Evolutionary conservation across 2,113 vertebrate genomes (phyloP), one percentile per base, ranked within the genome.

Genomic region (Anser brachyrhynchus): DNA sequence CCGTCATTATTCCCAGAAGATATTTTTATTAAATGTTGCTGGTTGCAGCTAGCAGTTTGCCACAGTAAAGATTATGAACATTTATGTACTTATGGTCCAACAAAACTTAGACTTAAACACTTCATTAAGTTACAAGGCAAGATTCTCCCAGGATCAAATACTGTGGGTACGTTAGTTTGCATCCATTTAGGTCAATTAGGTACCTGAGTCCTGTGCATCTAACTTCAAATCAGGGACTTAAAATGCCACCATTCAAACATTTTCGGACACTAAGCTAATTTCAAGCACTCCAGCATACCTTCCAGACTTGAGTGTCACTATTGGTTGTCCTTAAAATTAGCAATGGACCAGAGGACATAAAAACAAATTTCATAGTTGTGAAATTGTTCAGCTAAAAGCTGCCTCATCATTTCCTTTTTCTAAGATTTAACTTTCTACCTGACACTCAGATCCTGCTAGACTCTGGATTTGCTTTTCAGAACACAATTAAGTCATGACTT

Each of bases 101-200:
- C 35, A 69, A 82, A 93, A 75, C 75, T 64, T 23, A 46, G n/a
- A 69, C 74, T 84, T 83, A 70, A 82, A 89, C 54, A 85, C 62
- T 94, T 66, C 90, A 94, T 91, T 94, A 93, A 95, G 54, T 54
- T 59, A 52, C 55, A 84, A 69, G 59, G 37, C 71, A 91, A 90
- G 64, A 55, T 52, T 76, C 83, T 90, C 92, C 80, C 65, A 44
- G 74, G 88, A 59, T 58, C n/a, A 71, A 95, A 77, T 88, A 49
- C 90, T 80, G 15, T 9, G 5, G 59, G 22, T 29, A 75, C 59
- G 88, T 93, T 74, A 35, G 44, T 83, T 92, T 93, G 78, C n/a
- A 77, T 84, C 55, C 43, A 59, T 94, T 95, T 83, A 90, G 87
- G 64, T 86, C 84, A 95, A 89, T 94, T 64, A 88, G 13, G 18